phyloP scores from a whole-genome alignment of 2,113 vertebrate species.

The Muntiacus reevesi region DNA sequence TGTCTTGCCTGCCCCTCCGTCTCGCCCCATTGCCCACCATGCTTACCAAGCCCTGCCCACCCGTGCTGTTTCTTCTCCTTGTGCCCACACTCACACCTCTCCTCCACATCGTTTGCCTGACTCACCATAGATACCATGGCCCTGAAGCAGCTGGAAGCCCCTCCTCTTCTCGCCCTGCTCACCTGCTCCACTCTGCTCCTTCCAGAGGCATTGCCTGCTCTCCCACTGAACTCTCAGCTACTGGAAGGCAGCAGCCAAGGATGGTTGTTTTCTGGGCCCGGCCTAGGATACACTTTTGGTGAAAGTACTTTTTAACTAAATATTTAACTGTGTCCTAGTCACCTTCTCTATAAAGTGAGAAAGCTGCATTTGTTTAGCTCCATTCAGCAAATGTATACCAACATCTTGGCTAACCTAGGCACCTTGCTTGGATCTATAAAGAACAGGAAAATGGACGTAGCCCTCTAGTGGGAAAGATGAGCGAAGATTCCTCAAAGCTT shows the following conservation, averaged over 20 bases:
- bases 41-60: not conserved
- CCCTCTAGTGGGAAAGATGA: not conserved
- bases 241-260: fast-evolving
- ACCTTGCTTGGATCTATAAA: not conserved
- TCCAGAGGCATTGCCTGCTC: fast-evolving
- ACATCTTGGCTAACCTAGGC: not conserved
- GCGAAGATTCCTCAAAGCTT: not conserved
- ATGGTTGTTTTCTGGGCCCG: not conserved
- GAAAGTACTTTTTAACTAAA: not conserved
- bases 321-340: not conserved
- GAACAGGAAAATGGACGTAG: not conserved
- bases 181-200: not conserved
- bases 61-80: not conserved
- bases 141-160: not conserved
- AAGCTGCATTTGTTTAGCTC: not conserved
- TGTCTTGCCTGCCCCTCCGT: not conserved
- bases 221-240: not conserved
- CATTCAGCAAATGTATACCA: not conserved
- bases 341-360: not conserved
- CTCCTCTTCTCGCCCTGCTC: fast-evolving
- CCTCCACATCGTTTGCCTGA: not conserved
- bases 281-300: not conserved
- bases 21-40: not conserved
- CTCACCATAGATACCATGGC: fast-evolving
- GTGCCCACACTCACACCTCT: fast-evolving